A percentile compares a stretch with the other conserved stretches of the same genome.
Evolutionary conservation across 2,797 vertebrate genomes (phyloP).

Genomic region (Salarias fasciatus): DNA sequence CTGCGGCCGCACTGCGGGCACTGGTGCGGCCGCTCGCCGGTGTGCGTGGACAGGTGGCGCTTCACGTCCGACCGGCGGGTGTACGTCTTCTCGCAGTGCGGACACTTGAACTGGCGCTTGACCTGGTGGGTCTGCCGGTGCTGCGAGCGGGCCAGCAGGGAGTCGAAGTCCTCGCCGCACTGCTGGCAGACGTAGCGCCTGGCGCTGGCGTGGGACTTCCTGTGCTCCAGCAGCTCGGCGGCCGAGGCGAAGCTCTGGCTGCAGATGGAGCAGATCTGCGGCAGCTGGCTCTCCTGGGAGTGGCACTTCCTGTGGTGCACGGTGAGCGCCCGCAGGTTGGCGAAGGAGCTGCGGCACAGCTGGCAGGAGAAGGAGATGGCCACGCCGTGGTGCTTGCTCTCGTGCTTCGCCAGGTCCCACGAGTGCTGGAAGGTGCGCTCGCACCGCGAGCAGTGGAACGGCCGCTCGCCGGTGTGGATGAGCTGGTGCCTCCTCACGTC

Average conservation of each 20-base stretch:
- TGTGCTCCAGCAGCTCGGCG: constrained; percentile 74
- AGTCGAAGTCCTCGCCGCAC: constrained; percentile 80
- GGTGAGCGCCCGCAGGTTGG: constrained; percentile 74
- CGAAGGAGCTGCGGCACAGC: constrained; percentile 69
- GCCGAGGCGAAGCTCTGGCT: constrained; percentile 64
- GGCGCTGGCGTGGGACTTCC: constrained; percentile 67
- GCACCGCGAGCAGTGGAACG: constrained; percentile 81
- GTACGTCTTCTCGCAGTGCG: constrained; percentile 81
- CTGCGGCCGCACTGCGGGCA: constrained; percentile 78
- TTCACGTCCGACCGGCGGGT: constrained; percentile 80
- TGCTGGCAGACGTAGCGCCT: constrained; percentile 79
- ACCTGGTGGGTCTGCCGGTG: constrained; percentile 76
- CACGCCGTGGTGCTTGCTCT: constrained; percentile 73
- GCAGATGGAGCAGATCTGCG: constrained; percentile 84
- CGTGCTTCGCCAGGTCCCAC: constrained; percentile 84
- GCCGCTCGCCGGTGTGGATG: constrained; percentile 83
- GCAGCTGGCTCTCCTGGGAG: constrained; percentile 58
- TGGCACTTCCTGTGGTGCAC: constrained; percentile 79
- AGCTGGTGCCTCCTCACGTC: constrained; percentile 84
- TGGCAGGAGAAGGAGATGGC: constrained; percentile 76
- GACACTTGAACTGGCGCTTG: constrained; percentile 76
- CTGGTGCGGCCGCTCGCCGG: constrained; percentile 78
- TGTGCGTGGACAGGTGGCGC: constrained; percentile 78
- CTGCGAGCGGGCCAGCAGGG: constrained; percentile 74
- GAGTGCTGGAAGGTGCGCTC: constrained; percentile 84